Percentiles rank a stretch among this genome's conserved stretches.
phyloP scores from a whole-genome alignment of 2,113 vertebrate genomes.

The Cyprinodon tularosa region DNA sequence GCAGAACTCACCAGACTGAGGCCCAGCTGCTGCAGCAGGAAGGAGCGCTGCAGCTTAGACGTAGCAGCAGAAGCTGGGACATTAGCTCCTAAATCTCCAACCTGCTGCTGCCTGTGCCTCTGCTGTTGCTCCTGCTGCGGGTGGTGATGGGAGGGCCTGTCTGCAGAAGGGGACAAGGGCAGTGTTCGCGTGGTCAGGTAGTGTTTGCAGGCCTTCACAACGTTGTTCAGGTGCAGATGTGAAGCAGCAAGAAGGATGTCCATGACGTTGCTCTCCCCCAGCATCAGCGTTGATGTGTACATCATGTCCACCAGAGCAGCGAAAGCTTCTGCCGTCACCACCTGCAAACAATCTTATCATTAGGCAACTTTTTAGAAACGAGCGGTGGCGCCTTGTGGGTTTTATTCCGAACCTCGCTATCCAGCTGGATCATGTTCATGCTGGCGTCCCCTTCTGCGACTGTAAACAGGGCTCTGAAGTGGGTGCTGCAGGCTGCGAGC shows the following conservation, averaged over 20 bases:
- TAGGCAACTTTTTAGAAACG: too few species aligned
- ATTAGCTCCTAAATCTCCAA: slow-evolving; percentile 53
- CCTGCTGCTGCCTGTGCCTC: slow-evolving; percentile 79
- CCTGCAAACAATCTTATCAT: slow-evolving; percentile 48
- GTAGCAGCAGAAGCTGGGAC: slow-evolving; percentile 49
- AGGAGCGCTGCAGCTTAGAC: slow-evolving; percentile 90
- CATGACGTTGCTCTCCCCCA: slow-evolving; percentile 98
- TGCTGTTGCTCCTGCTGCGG: slow-evolving; percentile 69
- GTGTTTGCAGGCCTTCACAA: slow-evolving; percentile 98
- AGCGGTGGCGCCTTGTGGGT: too few species aligned
- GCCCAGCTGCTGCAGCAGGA: slow-evolving; percentile 95
- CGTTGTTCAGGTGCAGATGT: slow-evolving; percentile 94
- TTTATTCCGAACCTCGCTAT: slow-evolving; percentile 83
- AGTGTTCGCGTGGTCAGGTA: slow-evolving; percentile 94
- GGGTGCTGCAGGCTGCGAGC: slow-evolving; percentile 95
- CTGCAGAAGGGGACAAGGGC: slow-evolving; percentile 87
- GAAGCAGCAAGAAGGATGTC: slow-evolving; percentile 95
- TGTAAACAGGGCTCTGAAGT: slow-evolving; percentile 94
- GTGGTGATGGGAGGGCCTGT: slow-evolving; percentile 65
- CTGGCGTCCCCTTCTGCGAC: slow-evolving; percentile 91
- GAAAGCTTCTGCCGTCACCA: slow-evolving; percentile 96
- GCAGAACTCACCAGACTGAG: slow-evolving; percentile 94
- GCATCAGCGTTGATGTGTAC: slow-evolving; percentile 97
- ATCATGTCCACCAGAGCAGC: slow-evolving; percentile 98
- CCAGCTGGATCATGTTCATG: slow-evolving; percentile 97